Conservation (phyloP, 35 echinoderm and acorn worm species). For the Lytechinus variegatus region DNA sequence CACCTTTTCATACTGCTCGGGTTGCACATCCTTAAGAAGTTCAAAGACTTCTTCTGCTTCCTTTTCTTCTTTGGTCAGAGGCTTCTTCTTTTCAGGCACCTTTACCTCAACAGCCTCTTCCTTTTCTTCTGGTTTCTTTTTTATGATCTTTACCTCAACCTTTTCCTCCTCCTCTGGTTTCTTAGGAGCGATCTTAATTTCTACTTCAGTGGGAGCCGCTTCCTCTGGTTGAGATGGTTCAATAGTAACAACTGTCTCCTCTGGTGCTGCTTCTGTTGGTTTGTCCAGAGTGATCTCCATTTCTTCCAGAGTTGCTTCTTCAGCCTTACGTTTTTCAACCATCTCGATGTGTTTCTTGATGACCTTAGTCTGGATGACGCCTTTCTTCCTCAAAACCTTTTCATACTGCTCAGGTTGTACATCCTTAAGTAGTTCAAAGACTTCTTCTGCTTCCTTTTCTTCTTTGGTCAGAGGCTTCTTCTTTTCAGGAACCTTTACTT, state of each 20-base stretch:
- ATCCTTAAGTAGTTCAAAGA: constrained; percentile 72
- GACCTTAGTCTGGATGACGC: constrained; percentile 49
- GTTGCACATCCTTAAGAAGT: background rate
- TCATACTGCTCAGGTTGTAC: constrained; percentile 66
- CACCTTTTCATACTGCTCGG: background rate
- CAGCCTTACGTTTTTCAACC: constrained; percentile 50
- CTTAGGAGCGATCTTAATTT: no score
- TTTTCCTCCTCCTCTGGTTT: background rate
- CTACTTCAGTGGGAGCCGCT: no score
- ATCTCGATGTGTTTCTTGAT: constrained; percentile 63
- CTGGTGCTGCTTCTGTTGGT: no score
- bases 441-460: background rate
- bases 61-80: constrained; percentile 25
- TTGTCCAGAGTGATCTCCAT: background rate
- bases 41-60: background rate
- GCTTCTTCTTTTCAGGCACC: background rate
- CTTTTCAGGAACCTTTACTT: background rate
- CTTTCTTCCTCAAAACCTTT: constrained; percentile 59
- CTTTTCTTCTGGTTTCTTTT: background rate
- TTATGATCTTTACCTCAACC: background rate
- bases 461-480: background rate
- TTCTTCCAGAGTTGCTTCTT: constrained; percentile 40
- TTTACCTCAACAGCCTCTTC: background rate
- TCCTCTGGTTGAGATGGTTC: no score
- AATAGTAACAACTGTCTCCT: no score